phyloP scores from a whole-genome alignment of 2,113 vertebrate species.

The Carollia perspicillata region DNA sequence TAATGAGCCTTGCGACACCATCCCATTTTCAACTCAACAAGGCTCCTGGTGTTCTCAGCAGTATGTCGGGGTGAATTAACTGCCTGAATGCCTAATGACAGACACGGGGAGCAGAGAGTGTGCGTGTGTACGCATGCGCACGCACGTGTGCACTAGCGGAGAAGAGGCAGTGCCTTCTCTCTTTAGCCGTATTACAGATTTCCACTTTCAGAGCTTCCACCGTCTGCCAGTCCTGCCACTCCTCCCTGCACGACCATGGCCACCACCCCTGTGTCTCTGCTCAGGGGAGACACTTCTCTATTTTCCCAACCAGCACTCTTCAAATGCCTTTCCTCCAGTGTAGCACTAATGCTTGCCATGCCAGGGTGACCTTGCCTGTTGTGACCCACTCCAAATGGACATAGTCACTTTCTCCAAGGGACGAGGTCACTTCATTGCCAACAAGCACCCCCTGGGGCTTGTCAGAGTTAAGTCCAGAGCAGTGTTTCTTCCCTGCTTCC shows the following conservation, averaged over 20 bases:
- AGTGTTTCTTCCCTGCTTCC: conserved; percentile 16
- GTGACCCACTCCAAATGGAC: not conserved
- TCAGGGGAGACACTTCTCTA: not conserved
- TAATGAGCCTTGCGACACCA: conserved; percentile 36
- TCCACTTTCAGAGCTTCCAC: not conserved
- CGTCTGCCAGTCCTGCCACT: fast-evolving
- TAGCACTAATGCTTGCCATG: not conserved
- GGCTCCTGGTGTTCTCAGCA: conserved; percentile 18
- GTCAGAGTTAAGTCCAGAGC: not conserved
- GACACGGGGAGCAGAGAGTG: not conserved
- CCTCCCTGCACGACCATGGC: not conserved
- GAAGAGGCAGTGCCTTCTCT: not conserved
- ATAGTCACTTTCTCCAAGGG: not conserved
- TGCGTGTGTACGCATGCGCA: not conserved
- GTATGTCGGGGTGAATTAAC: conserved; percentile 58
- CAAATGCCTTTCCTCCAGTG: not conserved
- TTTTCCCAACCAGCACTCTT: not conserved
- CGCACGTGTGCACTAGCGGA: not conserved
- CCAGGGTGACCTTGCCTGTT: not conserved
- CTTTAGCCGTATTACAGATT: not conserved
- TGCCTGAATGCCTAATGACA: conserved; percentile 63
- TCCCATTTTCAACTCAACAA: conserved; percentile 51
- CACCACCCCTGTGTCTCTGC: not conserved
- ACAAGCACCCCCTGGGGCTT: not conserved
- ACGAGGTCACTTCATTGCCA: not conserved